Evolutionary conservation across 2,113 vertebrate genomes (phyloP), one percentile per base, ranked within the genome.

Genomic region (Indicator indicator): DNA sequence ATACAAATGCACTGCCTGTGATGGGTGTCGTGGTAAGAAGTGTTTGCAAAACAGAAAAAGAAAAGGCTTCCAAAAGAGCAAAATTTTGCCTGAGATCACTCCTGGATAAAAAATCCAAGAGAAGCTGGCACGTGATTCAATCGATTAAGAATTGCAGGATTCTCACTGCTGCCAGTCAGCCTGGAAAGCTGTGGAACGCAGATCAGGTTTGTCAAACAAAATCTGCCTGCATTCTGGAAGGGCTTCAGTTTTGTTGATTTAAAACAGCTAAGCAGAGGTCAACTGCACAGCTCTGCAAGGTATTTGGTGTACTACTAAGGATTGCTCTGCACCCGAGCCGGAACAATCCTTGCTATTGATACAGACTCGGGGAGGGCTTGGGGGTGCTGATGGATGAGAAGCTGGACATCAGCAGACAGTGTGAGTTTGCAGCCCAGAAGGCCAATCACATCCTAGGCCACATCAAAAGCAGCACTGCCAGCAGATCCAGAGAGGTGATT

Each of bases 41-140:
- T 93, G 67, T 93, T 95, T 88, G 60, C 85, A 95, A 95, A 96
- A 94, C 72, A 95, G 76, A 33, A 72, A 75, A 83, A 84, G 11
- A 69, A 62, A 93, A 88, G 8, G 1, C 86, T 88, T 81, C 26
- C 62, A 78, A 77, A 90, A 58, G 42, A 94, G 21, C 5, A 28
- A 63, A 48, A 84, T 93, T 90, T 83, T 86, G 11, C 36, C 50
- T 36, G 2, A 68, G 21, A 59, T 78, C 76, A 44, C 30, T 64
- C 32, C 62, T 78, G 30, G 44, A 72, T 36, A 81, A 89, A 48
- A 46, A 52, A 84, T 77, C 58, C 92, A 77, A n/a, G 42, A 70
- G 48, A 65, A 64, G 60, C 11, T 50, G 6, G 14, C 64, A 83
- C 6, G 11, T 56, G 1, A 88, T 50, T 92, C 83, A 74, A 65